phyloP scores from a whole-genome alignment of 2,888 invertebrate genomes.

The Ormyrus thymus region DNA sequence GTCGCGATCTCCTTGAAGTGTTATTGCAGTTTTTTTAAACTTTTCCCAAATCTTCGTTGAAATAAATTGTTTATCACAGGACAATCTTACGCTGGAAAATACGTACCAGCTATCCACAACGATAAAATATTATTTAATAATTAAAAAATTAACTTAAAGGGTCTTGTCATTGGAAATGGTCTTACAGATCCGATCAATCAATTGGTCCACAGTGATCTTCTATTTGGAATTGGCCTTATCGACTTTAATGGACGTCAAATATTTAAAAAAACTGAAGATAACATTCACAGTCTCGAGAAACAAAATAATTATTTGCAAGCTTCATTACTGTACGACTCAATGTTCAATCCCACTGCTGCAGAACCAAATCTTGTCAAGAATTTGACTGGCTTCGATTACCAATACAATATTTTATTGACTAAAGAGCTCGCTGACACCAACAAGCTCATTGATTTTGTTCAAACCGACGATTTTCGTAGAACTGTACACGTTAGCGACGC shows the following conservation, averaged over 20 bases:
- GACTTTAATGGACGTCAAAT: slow-evolving; percentile 79
- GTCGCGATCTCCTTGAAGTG: slow-evolving; percentile 85
- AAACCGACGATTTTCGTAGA: slow-evolving; percentile 79
- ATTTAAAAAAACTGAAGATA: slow-evolving; percentile 80
- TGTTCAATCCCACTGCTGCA: slow-evolving; percentile 69
- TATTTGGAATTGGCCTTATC: slow-evolving; percentile 86
- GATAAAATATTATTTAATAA: slow-evolving; percentile 72
- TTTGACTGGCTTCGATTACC: slow-evolving; percentile 84
- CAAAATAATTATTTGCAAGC: slow-evolving; percentile 81
- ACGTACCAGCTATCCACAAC: slow-evolving; percentile 84
- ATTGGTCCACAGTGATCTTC: slow-evolving; percentile 83
- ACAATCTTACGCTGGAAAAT: slow-evolving; percentile 89
- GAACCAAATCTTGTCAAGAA: slow-evolving; percentile 84
- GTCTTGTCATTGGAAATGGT: slow-evolving; percentile 85
- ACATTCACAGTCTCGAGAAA: slow-evolving; percentile 78
- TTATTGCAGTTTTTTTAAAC: slow-evolving; percentile 86
- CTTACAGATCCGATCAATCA: slow-evolving; percentile 85
- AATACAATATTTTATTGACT: slow-evolving; percentile 82
- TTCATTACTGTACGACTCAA: slow-evolving; percentile 74
- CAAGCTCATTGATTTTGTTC: slow-evolving; percentile 77
- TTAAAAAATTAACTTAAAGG: slow-evolving; percentile 83
- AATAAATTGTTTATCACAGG: slow-evolving; percentile 89
- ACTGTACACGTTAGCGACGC: slow-evolving; percentile 90
- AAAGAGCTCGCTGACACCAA: too few species aligned
- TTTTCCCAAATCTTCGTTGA: slow-evolving; percentile 84